A percentile compares a stretch with the other conserved stretches of the same genome.
These are phyloP conservation scores for Diachasma alloeum DNA, from an alignment of 1,140 invertebrate genomes.

Conservation along the genomic window DNA sequence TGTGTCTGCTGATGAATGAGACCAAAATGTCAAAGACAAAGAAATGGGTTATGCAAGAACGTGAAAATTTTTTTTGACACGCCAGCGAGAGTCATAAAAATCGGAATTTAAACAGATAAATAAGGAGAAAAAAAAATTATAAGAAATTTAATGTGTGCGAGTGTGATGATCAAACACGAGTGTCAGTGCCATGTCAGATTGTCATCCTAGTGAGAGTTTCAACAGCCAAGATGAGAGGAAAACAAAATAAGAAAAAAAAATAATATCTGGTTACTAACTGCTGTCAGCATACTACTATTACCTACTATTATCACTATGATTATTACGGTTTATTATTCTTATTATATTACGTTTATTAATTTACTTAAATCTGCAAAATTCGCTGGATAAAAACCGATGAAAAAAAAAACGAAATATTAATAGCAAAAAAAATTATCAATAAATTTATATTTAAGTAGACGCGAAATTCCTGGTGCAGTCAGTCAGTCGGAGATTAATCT, in stretches of 20 bases:
- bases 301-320: conserved; percentile 54
- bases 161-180: conserved; percentile 41
- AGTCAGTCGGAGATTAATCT: conserved; percentile 47
- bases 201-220: conserved; percentile 53
- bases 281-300: conserved; percentile 61
- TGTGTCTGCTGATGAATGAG: not conserved
- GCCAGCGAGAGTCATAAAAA: not conserved
- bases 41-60: conserved; percentile 22
- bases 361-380: conserved; percentile 49
- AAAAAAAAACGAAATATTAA: conserved; percentile 19
- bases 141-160: conserved; percentile 36
- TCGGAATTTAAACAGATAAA: not conserved
- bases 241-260: conserved; percentile 34
- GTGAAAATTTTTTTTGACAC: not conserved
- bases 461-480: conserved; percentile 57
- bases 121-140: conserved; percentile 19
- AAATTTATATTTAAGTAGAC: conserved; percentile 45
- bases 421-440: not conserved
- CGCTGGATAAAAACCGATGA: conserved; percentile 7
- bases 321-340: conserved; percentile 46
- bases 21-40: not conserved
- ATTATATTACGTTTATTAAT: conserved; percentile 59
- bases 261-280: conserved; percentile 60
- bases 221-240: not conserved
- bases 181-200: conserved; percentile 61